Conservation (phyloP, 2,888 invertebrate species). For the Neuroscelio doddi region DNA sequence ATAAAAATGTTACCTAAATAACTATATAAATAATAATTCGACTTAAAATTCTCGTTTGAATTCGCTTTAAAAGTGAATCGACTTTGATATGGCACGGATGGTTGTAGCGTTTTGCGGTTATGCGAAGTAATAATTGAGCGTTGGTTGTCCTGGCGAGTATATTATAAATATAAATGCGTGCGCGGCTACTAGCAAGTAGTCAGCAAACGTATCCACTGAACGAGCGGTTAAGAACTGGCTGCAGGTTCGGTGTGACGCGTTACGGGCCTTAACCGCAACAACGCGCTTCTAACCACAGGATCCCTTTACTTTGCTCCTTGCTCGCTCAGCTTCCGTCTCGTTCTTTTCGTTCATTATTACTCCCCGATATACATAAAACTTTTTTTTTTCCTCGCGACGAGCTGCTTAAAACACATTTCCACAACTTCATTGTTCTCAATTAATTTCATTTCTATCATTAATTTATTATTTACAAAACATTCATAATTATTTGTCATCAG, state of each 20-base stretch:
- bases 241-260: slow-evolving; percentile 63
- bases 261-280: slow-evolving; percentile 68
- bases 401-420: background rate
- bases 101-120: slow-evolving; percentile 57
- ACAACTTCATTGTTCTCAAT: background rate
- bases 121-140: slow-evolving; percentile 63
- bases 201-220: slow-evolving; percentile 47
- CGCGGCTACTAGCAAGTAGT: slow-evolving; percentile 52
- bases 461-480: no score
- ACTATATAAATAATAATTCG: no score
- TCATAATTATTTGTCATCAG: no score
- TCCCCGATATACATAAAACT: slow-evolving; percentile 53
- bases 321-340: slow-evolving; percentile 43
- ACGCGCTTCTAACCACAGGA: slow-evolving; percentile 67
- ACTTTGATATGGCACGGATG: slow-evolving; percentile 26
- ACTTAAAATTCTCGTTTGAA: background rate
- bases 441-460: background rate
- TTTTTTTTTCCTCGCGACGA: slow-evolving; percentile 14
- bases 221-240: slow-evolving; percentile 66
- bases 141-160: slow-evolving; percentile 56
- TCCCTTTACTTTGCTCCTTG: slow-evolving; percentile 62
- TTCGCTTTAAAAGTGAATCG: slow-evolving; percentile 7
- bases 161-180: slow-evolving; percentile 67
- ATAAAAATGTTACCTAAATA: no score
- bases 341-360: slow-evolving; percentile 59